These are phyloP conservation scores for Eleginops maclovinus DNA, from an alignment of 2,113 vertebrate species.

Conservation along the genomic window DNA sequence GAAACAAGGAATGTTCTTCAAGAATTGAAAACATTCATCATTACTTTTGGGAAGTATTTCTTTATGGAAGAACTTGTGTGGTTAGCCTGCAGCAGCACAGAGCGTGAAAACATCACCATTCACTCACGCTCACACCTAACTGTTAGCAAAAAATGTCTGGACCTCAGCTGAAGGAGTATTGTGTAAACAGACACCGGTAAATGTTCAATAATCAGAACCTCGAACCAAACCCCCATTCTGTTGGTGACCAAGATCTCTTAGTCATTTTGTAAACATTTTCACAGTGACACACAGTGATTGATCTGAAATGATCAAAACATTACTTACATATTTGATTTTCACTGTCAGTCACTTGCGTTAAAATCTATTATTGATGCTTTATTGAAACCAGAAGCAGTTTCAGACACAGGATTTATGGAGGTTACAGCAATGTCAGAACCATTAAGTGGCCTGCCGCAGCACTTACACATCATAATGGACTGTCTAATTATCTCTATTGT, in stretches of 20 bases:
- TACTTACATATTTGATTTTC: not conserved
- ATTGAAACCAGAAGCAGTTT: not conserved
- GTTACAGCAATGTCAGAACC: not conserved
- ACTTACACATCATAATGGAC: slow-evolving; percentile 28
- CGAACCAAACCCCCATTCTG: no score
- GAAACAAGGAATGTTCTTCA: no score
- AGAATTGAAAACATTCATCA: no score
- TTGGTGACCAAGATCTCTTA: not conserved
- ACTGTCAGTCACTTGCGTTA: not conserved
- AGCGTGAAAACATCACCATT: not conserved
- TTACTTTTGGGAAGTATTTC: no score
- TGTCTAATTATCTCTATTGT: slow-evolving; percentile 14
- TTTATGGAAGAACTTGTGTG: not conserved
- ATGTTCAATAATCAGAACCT: not conserved
- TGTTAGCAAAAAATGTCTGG: not conserved
- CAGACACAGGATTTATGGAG: slow-evolving; percentile 28
- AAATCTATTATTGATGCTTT: not conserved
- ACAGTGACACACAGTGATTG: not conserved
- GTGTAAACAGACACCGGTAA: not conserved
- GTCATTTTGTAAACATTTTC: not conserved
- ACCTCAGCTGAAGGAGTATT: not conserved
- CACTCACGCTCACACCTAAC: slow-evolving; percentile 11
- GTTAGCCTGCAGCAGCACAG: slow-evolving; percentile 15
- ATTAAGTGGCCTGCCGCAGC: slow-evolving; percentile 17
- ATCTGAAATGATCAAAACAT: not conserved